These are phyloP conservation scores for Babyrousa celebensis DNA, from an alignment of 2,797 vertebrate species.

Conservation along the genomic window DNA sequence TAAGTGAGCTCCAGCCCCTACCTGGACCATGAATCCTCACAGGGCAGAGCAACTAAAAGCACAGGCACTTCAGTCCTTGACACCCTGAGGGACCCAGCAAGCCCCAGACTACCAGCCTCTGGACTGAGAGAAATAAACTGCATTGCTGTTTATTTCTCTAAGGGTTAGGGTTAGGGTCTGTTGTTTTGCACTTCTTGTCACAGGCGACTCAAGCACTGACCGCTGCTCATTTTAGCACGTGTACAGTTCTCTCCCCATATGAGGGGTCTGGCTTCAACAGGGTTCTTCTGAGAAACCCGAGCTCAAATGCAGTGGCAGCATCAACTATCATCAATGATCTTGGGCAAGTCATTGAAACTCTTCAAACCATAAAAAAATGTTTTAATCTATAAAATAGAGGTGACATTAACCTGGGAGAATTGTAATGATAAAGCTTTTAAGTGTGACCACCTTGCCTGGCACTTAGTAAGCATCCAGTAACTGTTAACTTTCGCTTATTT, in stretches of 20 bases:
- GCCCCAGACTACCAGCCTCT: background rate
- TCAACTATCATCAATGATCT: background rate
- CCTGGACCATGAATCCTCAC: background rate
- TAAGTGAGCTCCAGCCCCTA: background rate
- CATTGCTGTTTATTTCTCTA: no score
- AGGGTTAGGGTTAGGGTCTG: no score
- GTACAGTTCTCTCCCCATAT: background rate
- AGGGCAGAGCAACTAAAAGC: background rate
- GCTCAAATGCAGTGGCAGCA: background rate
- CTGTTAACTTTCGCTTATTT: background rate
- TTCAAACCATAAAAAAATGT: background rate
- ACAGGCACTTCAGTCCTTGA: background rate
- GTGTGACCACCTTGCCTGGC: background rate
- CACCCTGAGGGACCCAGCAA: accelerated
- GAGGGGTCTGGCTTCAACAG: background rate
- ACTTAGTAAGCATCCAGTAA: background rate
- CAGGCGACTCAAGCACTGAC: background rate
- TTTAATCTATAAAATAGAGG: background rate
- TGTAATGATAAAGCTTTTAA: background rate
- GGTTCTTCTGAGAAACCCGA: background rate
- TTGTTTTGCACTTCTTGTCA: background rate
- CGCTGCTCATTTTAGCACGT: background rate
- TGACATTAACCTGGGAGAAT: background rate
- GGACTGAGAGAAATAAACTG: background rate
- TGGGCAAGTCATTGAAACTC: background rate